A percentile compares a stretch with the other conserved stretches of the same genome.
Conservation (phyloP, 2,888 invertebrate species). For the Chrysolina haemoptera region DNA sequence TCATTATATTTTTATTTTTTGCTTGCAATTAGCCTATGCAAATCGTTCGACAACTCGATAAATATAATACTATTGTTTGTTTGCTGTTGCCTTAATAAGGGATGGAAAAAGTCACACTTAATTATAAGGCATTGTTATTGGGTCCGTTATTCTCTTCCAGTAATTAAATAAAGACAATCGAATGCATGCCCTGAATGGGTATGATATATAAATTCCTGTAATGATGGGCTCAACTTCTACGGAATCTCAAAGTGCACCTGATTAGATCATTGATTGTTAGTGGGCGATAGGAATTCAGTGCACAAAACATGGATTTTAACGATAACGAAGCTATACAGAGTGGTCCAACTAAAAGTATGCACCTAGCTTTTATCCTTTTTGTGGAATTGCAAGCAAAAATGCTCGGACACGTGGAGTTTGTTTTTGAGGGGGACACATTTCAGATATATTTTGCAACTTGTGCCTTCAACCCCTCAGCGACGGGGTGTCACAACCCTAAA, state of each 20-base stretch:
- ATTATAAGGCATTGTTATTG: constrained; percentile 19
- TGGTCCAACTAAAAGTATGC: too few relatives aligned
- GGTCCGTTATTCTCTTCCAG: constrained; percentile 9
- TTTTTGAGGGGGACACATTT: too few relatives aligned
- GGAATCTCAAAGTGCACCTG: not conserved
- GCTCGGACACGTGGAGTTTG: too few relatives aligned
- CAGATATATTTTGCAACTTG: too few relatives aligned
- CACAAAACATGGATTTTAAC: not conserved
- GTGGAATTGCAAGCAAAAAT: too few relatives aligned
- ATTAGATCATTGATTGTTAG: not conserved
- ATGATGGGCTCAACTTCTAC: not conserved
- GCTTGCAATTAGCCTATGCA: constrained; percentile 48
- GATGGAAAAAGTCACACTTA: constrained; percentile 16
- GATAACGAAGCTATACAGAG: too few relatives aligned
- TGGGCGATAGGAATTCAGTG: not conserved
- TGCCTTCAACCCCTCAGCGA: too few relatives aligned
- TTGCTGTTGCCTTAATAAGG: constrained; percentile 15
- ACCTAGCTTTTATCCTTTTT: too few relatives aligned
- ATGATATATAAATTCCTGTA: not conserved
- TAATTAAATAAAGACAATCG: constrained; percentile 22
- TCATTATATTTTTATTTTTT: constrained; percentile 43
- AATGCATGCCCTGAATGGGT: not conserved
- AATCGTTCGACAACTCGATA: constrained; percentile 48
- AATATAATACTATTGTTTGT: constrained; percentile 25
- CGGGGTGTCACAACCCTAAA: too few relatives aligned